Evolutionary conservation across 1,140 invertebrate species (phyloP).

Genomic region (Drosophila yakuba): DNA sequence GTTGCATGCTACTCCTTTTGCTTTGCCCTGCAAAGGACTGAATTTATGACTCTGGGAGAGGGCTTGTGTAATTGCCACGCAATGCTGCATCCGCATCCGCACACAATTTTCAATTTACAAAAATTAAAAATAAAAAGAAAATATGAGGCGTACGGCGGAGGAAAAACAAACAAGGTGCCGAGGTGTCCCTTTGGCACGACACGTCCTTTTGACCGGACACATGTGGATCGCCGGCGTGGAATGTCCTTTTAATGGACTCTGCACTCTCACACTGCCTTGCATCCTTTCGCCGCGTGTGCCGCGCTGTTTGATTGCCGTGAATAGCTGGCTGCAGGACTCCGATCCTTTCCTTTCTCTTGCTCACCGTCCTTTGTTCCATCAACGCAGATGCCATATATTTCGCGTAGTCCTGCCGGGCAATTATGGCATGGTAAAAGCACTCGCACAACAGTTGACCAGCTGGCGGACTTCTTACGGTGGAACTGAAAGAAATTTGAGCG

Average conservation of each 20-base stretch:
- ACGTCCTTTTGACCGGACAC: constrained; percentile 51
- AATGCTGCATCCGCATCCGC: constrained; percentile 68
- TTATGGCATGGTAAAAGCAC: constrained; percentile 34
- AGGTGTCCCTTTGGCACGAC: constrained; percentile 36
- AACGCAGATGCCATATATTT: constrained; percentile 58
- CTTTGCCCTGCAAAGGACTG: constrained; percentile 61
- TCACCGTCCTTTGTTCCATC: constrained; percentile 42
- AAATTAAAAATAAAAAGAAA: constrained; percentile 33
- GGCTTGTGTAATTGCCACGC: constrained; percentile 73
- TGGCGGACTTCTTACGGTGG: constrained; percentile 32
- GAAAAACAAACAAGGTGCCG: constrained; percentile 59
- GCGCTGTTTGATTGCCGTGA: constrained; percentile 78
- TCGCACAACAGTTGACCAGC: constrained; percentile 57
- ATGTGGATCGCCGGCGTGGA: constrained; percentile 79
- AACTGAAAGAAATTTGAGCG: constrained; percentile 5
- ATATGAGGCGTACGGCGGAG: constrained; percentile 17
- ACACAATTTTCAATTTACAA: constrained; percentile 76
- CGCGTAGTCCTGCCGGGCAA: constrained; percentile 42
- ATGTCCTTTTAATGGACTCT: constrained; percentile 81
- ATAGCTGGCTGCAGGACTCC: constrained; percentile 76
- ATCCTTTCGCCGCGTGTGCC: constrained; percentile 75
- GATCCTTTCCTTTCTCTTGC: constrained; percentile 56
- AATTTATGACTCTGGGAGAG: constrained; percentile 64
- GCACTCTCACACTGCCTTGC: constrained; percentile 63
- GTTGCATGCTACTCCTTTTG: constrained; percentile 62